These are phyloP conservation scores for Phycodurus eques DNA, from an alignment of 2,113 vertebrate genomes.

Conservation along the genomic window DNA sequence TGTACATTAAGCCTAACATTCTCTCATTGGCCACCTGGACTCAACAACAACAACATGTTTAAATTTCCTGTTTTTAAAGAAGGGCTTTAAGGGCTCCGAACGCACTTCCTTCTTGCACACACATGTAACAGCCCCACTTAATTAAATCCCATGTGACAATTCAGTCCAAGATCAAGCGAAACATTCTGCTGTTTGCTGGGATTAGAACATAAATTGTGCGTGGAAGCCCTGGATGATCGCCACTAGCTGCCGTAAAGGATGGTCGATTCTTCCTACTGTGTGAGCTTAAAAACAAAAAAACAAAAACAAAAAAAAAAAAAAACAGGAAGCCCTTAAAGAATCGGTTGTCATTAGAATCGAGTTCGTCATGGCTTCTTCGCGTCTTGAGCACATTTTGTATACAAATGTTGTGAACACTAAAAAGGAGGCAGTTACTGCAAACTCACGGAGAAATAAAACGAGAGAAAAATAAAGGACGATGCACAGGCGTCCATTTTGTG, in stretches of 20 bases:
- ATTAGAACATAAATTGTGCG: slow-evolving; percentile 59
- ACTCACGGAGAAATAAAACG: slow-evolving; percentile 27
- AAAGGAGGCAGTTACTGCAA: slow-evolving; percentile 56
- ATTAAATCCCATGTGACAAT: neutral
- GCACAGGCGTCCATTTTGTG: slow-evolving; percentile 41
- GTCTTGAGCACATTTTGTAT: slow-evolving; percentile 48
- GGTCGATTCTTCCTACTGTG: slow-evolving; percentile 57
- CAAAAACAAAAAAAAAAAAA: slow-evolving; percentile 37
- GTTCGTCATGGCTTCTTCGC: slow-evolving; percentile 63
- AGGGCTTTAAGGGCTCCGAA: slow-evolving; percentile 19
- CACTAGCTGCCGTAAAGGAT: slow-evolving; percentile 77
- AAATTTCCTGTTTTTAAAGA: slow-evolving; percentile 28
- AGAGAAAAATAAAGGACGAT: slow-evolving; percentile 24
- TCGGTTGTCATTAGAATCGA: slow-evolving; percentile 36
- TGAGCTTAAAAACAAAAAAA: slow-evolving; percentile 42
- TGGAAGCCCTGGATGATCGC: slow-evolving; percentile 81
- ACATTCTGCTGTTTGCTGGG: slow-evolving; percentile 71
- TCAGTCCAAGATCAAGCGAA: neutral
- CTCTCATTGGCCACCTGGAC: slow-evolving; percentile 47
- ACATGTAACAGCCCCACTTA: neutral
- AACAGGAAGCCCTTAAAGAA: slow-evolving; percentile 76
- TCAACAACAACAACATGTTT: slow-evolving; percentile 38
- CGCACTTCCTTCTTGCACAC: neutral
- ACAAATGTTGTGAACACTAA: slow-evolving; percentile 47
- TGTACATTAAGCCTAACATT: slow-evolving; percentile 68